phyloP scores from a whole-genome alignment of 2,113 vertebrate genomes.

The Hirundichthys speculiger region DNA sequence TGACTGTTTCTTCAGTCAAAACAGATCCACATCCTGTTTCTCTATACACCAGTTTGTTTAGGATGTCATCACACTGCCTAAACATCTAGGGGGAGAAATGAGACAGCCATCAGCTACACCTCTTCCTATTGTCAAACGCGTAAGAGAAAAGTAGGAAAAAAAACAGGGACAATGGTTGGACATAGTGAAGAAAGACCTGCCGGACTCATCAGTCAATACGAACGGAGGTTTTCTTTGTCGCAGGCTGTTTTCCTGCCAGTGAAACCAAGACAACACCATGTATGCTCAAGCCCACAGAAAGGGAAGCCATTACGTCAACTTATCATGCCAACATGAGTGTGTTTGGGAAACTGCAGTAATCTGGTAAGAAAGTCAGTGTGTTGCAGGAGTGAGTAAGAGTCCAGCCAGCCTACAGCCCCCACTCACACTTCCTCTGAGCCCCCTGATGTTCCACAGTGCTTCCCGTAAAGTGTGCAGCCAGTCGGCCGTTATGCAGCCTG shows the following conservation, averaged over 20 bases:
- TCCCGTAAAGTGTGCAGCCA: slow-evolving; percentile 61
- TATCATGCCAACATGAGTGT: slow-evolving; percentile 20
- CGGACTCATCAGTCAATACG: slow-evolving; percentile 31
- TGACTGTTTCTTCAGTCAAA: slow-evolving; percentile 1
- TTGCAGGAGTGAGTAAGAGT: neutral
- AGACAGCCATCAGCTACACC: slow-evolving; percentile 28
- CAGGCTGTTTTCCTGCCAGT: slow-evolving; percentile 32
- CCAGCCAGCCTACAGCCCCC: neutral
- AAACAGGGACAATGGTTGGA: slow-evolving; percentile 18
- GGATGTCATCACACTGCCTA: slow-evolving; percentile 30
- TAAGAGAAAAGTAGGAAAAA: slow-evolving; percentile 11
- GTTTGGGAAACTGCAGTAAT: slow-evolving; percentile 15
- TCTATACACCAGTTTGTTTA: slow-evolving; percentile 25
- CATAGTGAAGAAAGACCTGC: slow-evolving; percentile 14
- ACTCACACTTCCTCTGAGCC: slow-evolving; percentile 59
- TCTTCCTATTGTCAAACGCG: slow-evolving; percentile 48
- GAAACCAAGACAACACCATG: slow-evolving; percentile 7
- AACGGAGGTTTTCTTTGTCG: slow-evolving; percentile 39
- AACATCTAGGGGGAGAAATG: slow-evolving; percentile 23
- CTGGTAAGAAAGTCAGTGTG: slow-evolving; percentile 30
- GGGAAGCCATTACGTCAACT: slow-evolving; percentile 31
- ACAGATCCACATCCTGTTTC: slow-evolving; percentile 59
- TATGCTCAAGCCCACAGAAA: slow-evolving; percentile 43
- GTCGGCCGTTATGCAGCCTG: slow-evolving; percentile 15
- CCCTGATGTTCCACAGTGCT: slow-evolving; percentile 60